phyloP scores from a whole-genome alignment of 2,888 invertebrate species.

The Heterodera filipjevi region DNA sequence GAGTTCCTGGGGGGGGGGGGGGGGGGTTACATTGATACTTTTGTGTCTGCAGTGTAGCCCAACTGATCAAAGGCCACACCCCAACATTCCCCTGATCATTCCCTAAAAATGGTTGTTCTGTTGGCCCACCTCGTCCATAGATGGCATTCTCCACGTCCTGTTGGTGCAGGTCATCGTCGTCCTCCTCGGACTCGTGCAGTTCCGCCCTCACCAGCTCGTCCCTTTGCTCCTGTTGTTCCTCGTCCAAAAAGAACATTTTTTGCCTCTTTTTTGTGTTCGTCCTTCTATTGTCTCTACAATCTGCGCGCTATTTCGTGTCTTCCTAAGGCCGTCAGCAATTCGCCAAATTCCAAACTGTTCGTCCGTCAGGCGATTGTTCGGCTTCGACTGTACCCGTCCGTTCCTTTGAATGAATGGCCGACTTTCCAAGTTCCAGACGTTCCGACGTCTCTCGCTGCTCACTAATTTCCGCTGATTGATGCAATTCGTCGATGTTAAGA shows the following conservation, averaged over 20 bases:
- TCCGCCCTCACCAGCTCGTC: not conserved
- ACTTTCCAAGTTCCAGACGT: conserved; percentile 11
- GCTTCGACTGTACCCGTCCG: not conserved
- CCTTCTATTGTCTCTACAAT: not conserved
- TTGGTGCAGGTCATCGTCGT: not conserved
- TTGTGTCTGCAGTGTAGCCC: too few species aligned
- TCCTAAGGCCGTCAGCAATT: not conserved
- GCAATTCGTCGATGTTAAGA: conserved; percentile 9
- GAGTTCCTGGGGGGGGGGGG: not conserved
- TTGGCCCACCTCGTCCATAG: not conserved
- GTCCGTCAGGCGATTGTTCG: not conserved
- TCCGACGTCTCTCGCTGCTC: conserved; percentile 5
- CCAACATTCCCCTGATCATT: too few species aligned
- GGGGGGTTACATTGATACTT: not conserved
- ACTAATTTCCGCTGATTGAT: not conserved
- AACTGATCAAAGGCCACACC: too few species aligned
- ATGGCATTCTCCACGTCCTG: not conserved
- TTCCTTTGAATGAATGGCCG: not conserved
- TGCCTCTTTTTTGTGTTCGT: not conserved
- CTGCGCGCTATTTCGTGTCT: conserved; percentile 1
- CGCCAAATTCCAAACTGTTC: not conserved
- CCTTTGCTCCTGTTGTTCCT: not conserved
- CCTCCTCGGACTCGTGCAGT: not conserved
- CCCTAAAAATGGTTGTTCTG: not conserved
- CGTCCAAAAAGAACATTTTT: conserved; percentile 10